phyloP scores from a whole-genome alignment of 2,113 vertebrate genomes.

The Menura novaehollandiae region DNA sequence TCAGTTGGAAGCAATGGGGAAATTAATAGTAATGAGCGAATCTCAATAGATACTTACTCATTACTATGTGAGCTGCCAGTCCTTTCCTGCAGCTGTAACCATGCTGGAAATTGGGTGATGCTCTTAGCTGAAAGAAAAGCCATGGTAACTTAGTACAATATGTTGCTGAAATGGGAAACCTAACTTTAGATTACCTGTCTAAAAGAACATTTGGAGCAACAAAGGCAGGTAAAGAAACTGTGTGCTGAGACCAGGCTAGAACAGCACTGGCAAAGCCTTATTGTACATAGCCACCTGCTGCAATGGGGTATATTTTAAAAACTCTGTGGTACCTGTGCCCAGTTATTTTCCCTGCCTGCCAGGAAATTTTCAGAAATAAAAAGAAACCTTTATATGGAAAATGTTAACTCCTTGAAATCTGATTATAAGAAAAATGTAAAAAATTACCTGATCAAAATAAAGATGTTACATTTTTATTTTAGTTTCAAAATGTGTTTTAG shows the following conservation, averaged over 20 bases:
- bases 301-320: neutral
- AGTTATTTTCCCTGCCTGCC: neutral
- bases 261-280: neutral
- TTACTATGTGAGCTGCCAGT: conserved; percentile 40
- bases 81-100: conserved; percentile 35
- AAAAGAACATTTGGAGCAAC: neutral
- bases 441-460: neutral
- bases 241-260: neutral
- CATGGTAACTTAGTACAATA: neutral
- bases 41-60: conserved; percentile 45
- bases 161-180: neutral
- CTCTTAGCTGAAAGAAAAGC: conserved; percentile 20
- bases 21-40: conserved; percentile 56
- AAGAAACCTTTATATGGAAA: neutral
- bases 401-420: neutral
- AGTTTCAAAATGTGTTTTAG: neutral
- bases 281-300: neutral
- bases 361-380: neutral
- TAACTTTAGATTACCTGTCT: neutral
- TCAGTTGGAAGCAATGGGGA: neutral
- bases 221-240: neutral
- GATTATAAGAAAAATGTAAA: neutral
- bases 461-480: neutral
- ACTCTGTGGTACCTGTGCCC: neutral
- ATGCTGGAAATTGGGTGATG: conserved; percentile 13